Evolutionary conservation across 2,797 vertebrate species (phyloP).

Genomic region (Odontamblyopus lacepedii): DNA sequence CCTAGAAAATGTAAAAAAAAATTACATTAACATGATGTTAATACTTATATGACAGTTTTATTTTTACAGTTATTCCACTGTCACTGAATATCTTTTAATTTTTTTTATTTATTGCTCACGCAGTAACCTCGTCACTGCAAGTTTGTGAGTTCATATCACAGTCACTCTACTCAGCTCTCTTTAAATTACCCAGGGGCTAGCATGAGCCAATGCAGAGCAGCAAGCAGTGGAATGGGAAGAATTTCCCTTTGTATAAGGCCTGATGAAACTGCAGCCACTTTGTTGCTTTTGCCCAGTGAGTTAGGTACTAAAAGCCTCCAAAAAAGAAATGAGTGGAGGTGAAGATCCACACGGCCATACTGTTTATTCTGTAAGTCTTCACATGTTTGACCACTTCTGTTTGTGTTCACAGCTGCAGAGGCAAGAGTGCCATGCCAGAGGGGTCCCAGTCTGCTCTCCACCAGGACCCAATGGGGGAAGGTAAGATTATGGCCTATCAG

Average conservation of each 20-base stretch:
- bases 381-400: constrained; percentile 39
- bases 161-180: constrained; percentile 25
- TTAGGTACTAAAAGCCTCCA: constrained; percentile 29
- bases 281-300: constrained; percentile 14
- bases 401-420: constrained; percentile 67
- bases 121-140: background rate
- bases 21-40: no score
- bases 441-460: constrained; percentile 71
- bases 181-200: constrained; percentile 51
- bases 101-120: background rate
- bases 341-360: constrained; percentile 13
- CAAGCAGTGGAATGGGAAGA: constrained; percentile 67
- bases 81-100: no score
- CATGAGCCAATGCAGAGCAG: constrained; percentile 52
- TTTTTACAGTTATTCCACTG: no score
- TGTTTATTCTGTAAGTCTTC: constrained; percentile 19
- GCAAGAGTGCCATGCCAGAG: constrained; percentile 82
- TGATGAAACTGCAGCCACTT: constrained; percentile 41
- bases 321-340: constrained; percentile 1
- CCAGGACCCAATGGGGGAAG: constrained; percentile 82
- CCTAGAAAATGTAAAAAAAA: background rate
- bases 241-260: constrained; percentile 55
- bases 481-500: constrained; percentile 61
- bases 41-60: no score
- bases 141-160: constrained; percentile 8